These are phyloP conservation scores for Mesorhabditis belari DNA, from an alignment of 2,888 invertebrate species.

Conservation along the genomic window DNA sequence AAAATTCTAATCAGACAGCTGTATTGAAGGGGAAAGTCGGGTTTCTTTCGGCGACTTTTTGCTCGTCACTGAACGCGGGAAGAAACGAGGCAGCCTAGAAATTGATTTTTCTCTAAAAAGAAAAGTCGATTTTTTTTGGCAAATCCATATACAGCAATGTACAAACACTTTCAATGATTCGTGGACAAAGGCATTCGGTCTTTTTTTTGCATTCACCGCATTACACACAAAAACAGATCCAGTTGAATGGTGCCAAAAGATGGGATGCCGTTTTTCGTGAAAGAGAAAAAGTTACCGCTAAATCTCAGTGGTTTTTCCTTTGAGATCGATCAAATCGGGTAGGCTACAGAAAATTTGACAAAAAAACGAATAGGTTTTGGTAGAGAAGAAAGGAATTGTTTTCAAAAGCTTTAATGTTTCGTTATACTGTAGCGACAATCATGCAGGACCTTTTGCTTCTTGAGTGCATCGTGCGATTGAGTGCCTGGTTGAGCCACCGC, in stretches of 20 bases:
- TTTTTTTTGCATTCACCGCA: neutral
- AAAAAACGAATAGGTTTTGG: neutral
- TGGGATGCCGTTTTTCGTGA: no score
- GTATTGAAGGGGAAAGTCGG: slow-evolving; percentile 32
- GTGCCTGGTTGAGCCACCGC: slow-evolving; percentile 50
- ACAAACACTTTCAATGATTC: no score
- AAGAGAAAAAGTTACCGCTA: no score
- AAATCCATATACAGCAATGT: no score
- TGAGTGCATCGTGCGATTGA: slow-evolving; percentile 46
- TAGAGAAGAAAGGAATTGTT: neutral
- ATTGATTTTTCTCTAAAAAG: neutral
- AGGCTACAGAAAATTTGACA: no score
- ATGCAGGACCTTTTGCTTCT: slow-evolving; percentile 39
- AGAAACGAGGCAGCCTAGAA: slow-evolving; percentile 44
- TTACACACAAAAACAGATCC: neutral
- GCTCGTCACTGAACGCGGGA: slow-evolving; percentile 44
- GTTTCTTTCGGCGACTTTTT: slow-evolving; percentile 10
- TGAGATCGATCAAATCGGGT: no score
- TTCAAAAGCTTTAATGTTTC: neutral
- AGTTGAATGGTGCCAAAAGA: no score
- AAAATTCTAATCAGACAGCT: no score
- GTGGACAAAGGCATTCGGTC: neutral
- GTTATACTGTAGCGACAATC: neutral
- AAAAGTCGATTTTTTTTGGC: no score
- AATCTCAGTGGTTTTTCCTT: no score